Conservation (phyloP, 2,797 vertebrate species). For the Cyclopterus lumpus region DNA sequence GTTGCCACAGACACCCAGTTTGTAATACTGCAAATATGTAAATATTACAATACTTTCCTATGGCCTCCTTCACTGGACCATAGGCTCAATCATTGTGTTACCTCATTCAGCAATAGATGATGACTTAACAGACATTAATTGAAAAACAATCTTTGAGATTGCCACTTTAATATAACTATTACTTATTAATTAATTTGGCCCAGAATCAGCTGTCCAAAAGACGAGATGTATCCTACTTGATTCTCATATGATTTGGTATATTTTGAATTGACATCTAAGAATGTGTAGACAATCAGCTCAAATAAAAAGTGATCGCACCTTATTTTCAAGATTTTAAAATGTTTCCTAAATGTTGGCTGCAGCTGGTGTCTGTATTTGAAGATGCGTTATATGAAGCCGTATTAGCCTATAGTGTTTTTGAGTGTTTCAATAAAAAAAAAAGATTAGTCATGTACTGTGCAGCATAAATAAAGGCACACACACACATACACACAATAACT, state of each 20-base stretch:
- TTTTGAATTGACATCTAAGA: neutral
- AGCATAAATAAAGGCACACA: neutral
- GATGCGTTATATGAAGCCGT: neutral
- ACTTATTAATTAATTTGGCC: neutral
- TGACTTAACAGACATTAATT: too few relatives aligned
- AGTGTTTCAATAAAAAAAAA: conserved; percentile 15
- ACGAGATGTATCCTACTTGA: neutral
- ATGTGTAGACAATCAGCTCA: neutral
- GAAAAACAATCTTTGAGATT: neutral
- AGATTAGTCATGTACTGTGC: conserved; percentile 32
- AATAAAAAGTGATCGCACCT: neutral
- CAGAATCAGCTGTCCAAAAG: neutral
- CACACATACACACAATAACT: conserved; percentile 37
- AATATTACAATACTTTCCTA: too few relatives aligned
- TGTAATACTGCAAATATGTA: too few relatives aligned
- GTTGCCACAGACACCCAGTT: too few relatives aligned
- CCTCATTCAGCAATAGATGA: too few relatives aligned
- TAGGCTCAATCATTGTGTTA: too few relatives aligned
- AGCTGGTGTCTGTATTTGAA: neutral
- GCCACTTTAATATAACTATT: neutral
- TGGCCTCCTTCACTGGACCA: too few relatives aligned
- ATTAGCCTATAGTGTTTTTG: neutral
- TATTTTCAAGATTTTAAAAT: neutral
- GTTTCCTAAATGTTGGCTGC: neutral
- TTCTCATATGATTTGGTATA: neutral